phyloP scores from a whole-genome alignment of 1,140 invertebrate species.

The Drosophila jambulina region DNA sequence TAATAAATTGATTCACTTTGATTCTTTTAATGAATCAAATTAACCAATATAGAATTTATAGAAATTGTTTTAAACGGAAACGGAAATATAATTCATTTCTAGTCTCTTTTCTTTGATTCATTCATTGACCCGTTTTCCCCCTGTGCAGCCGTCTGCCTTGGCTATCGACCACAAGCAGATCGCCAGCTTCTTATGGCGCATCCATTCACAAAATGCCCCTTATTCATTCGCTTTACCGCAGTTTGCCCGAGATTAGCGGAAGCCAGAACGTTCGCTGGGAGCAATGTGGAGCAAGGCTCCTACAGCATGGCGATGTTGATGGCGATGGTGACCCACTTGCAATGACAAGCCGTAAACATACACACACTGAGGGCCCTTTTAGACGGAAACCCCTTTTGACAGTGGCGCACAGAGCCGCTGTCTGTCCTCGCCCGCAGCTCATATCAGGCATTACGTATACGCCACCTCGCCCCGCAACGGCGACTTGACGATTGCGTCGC shows the following conservation, averaged over 20 bases:
- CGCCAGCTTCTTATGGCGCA: slow-evolving; percentile 2
- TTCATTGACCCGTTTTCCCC: neutral
- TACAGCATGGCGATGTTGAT: slow-evolving; percentile 3
- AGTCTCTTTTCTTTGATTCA: neutral
- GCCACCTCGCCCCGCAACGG: slow-evolving; percentile 46
- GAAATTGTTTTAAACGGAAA: neutral
- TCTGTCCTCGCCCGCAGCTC: slow-evolving; percentile 20
- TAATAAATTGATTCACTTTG: no score
- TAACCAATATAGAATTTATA: no score
- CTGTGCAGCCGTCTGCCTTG: slow-evolving; percentile 4
- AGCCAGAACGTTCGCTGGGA: slow-evolving; percentile 26
- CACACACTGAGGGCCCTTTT: slow-evolving; percentile 5
- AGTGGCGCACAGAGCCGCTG: neutral
- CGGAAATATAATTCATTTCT: neutral
- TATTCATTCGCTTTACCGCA: slow-evolving; percentile 10
- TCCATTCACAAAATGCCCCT: slow-evolving; percentile 8
- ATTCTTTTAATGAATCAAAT: no score
- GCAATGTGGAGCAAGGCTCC: slow-evolving; percentile 39
- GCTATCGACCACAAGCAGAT: slow-evolving; percentile 3
- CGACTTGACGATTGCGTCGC: slow-evolving; percentile 32
- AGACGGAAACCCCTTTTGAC: slow-evolving; percentile 6
- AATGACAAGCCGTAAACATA: slow-evolving; percentile 25
- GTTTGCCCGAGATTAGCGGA: slow-evolving; percentile 41
- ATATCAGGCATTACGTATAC: slow-evolving; percentile 70
- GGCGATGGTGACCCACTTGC: slow-evolving; percentile 36